phyloP scores from a whole-genome alignment of 2,113 vertebrate species.

The Vimba vimba region DNA sequence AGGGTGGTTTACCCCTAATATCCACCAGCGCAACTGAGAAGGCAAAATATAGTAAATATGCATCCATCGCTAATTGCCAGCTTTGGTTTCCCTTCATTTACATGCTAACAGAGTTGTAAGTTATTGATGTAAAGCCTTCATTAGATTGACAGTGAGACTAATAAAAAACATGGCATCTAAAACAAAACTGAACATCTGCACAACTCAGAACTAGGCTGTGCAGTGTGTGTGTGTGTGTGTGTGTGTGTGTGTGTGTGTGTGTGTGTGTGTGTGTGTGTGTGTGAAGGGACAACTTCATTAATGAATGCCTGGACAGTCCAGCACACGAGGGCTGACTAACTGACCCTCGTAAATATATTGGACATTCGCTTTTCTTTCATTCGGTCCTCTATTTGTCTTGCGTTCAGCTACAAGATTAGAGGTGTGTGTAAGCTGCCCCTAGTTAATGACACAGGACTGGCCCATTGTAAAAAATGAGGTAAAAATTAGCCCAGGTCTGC shows the following conservation, averaged over 20 bases:
- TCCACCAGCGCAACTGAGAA: background rate
- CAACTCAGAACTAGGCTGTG: background rate
- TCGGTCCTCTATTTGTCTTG: background rate
- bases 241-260: no score
- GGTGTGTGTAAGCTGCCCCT: background rate
- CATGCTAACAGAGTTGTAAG: background rate
- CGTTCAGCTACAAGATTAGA: background rate
- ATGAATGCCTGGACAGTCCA: background rate
- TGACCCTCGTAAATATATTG: background rate
- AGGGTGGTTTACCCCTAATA: background rate
- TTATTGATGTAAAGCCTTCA: conserved; percentile 4
- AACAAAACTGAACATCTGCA: background rate
- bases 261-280: no score
- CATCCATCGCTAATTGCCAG: conserved; percentile 15
- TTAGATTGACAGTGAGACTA: background rate
- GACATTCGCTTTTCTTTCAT: background rate
- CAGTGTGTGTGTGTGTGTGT: no score
- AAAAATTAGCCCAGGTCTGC: conserved; percentile 12
- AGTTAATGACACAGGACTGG: background rate
- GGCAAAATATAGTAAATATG: conserved; percentile 2
- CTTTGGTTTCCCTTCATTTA: conserved; percentile 48
- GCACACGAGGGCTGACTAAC: background rate
- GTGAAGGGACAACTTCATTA: background rate
- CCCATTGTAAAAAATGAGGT: conserved; percentile 4
- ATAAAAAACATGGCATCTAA: background rate